These are phyloP conservation scores for Apotomis betuletana DNA, from an alignment of 2,888 invertebrate genomes.

Conservation along the genomic window DNA sequence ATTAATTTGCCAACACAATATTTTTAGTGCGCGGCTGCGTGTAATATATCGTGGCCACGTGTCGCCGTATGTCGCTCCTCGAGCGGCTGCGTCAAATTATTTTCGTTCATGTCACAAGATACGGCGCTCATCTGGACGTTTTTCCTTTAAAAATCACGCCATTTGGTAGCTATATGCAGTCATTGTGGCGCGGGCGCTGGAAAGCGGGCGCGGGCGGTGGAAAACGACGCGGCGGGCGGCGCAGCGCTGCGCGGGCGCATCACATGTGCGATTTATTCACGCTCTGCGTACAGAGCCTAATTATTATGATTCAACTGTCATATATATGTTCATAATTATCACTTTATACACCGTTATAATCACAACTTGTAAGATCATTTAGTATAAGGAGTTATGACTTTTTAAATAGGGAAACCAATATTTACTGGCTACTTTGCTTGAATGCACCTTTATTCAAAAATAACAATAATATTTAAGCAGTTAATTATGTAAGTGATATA, in stretches of 20 bases:
- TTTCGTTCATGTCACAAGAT: slow-evolving; percentile 84
- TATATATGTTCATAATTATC: no score
- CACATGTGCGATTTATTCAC: background rate
- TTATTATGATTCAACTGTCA: background rate
- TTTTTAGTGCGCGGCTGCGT: slow-evolving; percentile 83
- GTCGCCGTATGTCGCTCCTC: slow-evolving; percentile 81
- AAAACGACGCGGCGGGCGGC: slow-evolving; percentile 9
- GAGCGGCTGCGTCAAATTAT: slow-evolving; percentile 83
- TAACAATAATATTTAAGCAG: background rate
- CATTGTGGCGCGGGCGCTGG: slow-evolving; percentile 69
- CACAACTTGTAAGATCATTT: no score
- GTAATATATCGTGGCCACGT: slow-evolving; percentile 84
- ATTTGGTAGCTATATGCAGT: slow-evolving; percentile 71
- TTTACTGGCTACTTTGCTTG: no score
- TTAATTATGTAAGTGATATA: background rate
- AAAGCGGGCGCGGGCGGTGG: slow-evolving; percentile 49
- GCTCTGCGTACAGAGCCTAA: background rate
- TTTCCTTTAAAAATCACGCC: slow-evolving; percentile 81
- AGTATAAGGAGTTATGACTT: no score
- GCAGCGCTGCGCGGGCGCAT: background rate
- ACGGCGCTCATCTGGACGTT: slow-evolving; percentile 81
- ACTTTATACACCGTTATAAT: no score
- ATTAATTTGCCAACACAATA: slow-evolving; percentile 85
- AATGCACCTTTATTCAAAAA: background rate
- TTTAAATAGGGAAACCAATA: no score